Conservation (phyloP, 2,888 invertebrate genomes). For the Clitarchus hookeri region DNA sequence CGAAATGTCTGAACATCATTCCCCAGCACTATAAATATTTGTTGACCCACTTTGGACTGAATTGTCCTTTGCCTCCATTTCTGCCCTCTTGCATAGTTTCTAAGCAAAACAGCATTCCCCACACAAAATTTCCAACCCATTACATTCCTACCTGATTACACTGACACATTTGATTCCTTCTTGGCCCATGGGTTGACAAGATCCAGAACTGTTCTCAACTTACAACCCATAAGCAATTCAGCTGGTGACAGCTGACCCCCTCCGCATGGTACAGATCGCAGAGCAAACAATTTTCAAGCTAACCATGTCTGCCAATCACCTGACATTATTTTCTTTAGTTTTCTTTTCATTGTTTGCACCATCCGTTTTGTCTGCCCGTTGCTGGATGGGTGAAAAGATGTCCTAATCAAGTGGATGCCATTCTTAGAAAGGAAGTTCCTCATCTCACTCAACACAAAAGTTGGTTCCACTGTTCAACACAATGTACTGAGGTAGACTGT, state of each 20-base stretch:
- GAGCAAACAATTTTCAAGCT: background rate
- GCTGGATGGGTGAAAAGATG: slow-evolving; percentile 41
- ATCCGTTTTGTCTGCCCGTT: slow-evolving; percentile 43
- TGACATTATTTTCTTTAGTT: slow-evolving; percentile 28
- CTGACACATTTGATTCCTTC: background rate
- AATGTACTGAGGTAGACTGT: slow-evolving; percentile 34
- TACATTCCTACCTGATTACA: no score
- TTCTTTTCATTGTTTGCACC: slow-evolving; percentile 42
- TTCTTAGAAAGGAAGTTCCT: slow-evolving; percentile 37
- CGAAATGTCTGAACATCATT: background rate
- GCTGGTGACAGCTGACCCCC: background rate
- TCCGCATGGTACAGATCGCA: background rate
- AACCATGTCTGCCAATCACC: background rate
- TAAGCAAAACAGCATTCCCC: background rate
- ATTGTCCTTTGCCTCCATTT: background rate
- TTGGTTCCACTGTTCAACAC: slow-evolving; percentile 39
- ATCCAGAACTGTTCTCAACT: background rate
- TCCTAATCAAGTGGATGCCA: slow-evolving; percentile 39
- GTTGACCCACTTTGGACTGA: background rate
- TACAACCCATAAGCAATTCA: background rate
- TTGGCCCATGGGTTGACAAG: background rate
- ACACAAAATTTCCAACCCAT: background rate
- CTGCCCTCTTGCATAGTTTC: background rate
- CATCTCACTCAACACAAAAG: slow-evolving; percentile 34
- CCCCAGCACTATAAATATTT: background rate